Conservation (phyloP, 2,797 vertebrate species). For the Neomorphus geoffroyi region DNA sequence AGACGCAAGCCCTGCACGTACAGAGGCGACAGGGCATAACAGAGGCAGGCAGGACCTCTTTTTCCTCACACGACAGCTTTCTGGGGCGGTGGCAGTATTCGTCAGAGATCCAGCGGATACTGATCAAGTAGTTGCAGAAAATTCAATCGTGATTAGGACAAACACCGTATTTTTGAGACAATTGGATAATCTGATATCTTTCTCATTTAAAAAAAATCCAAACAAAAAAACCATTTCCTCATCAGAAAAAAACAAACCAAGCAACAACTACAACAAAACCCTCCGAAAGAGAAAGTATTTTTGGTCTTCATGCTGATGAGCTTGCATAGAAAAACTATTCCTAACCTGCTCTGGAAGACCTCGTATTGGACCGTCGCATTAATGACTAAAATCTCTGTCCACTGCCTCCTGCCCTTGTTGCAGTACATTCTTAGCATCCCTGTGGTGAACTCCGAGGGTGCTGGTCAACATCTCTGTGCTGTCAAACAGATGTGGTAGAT, state of each 20-base stretch:
- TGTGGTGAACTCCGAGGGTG: background rate
- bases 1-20: rapidly evolving
- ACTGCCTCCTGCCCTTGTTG: background rate
- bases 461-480: background rate
- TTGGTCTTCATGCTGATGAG: background rate
- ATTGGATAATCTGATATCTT: background rate
- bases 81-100: background rate
- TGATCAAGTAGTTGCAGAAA: background rate
- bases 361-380: background rate
- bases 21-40: background rate
- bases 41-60: background rate
- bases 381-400: background rate
- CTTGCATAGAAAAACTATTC: background rate
- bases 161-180: background rate
- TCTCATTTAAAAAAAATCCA: background rate
- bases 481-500: background rate
- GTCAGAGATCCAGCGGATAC: background rate
- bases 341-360: background rate
- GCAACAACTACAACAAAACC: no score
- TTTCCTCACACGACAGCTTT: background rate
- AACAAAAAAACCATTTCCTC: no score
- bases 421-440: background rate
- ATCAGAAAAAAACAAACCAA: background rate
- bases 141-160: background rate
- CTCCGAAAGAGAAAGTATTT: background rate